phyloP scores from a whole-genome alignment of 2,113 vertebrate genomes.

The Capreolus pygargus region DNA sequence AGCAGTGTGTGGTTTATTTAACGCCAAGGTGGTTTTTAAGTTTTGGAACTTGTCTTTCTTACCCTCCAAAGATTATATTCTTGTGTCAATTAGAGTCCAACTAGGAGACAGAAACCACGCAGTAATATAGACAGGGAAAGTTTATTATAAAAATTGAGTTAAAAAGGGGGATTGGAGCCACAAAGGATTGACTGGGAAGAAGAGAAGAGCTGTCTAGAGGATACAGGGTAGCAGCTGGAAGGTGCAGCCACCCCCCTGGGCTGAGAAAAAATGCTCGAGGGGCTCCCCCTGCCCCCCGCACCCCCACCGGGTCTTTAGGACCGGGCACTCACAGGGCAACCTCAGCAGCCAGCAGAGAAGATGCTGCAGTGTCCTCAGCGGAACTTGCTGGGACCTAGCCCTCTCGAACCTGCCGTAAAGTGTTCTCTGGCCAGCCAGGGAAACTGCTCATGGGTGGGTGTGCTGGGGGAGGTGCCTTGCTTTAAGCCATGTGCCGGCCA shows the following conservation, averaged over 20 bases:
- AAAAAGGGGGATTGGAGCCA: neutral
- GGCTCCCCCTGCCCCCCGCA: rapidly evolving
- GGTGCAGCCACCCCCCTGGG: rapidly evolving
- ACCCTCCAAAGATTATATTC: neutral
- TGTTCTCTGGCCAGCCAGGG: neutral
- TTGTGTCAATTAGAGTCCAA: neutral
- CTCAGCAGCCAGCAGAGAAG: neutral
- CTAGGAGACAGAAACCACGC: neutral
- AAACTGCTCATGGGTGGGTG: neutral
- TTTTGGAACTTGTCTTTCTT: neutral
- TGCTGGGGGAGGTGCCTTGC: neutral
- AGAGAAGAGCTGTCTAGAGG: neutral
- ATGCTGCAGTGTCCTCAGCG: rapidly evolving
- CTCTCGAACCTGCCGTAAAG: neutral
- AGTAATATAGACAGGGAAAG: neutral
- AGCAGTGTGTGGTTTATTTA: too few relatives aligned
- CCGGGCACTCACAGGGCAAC: neutral
- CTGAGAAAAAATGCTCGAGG: neutral
- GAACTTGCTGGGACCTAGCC: neutral
- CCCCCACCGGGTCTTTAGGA: rapidly evolving
- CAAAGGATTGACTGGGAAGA: neutral
- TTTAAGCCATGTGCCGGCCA: neutral
- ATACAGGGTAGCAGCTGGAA: rapidly evolving
- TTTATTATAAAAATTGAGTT: neutral
- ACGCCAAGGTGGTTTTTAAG: neutral